Evolutionary conservation across 2,888 invertebrate genomes (phyloP), one percentile per base, ranked within the genome.

Genomic region (Hanleya hanleyi): DNA sequence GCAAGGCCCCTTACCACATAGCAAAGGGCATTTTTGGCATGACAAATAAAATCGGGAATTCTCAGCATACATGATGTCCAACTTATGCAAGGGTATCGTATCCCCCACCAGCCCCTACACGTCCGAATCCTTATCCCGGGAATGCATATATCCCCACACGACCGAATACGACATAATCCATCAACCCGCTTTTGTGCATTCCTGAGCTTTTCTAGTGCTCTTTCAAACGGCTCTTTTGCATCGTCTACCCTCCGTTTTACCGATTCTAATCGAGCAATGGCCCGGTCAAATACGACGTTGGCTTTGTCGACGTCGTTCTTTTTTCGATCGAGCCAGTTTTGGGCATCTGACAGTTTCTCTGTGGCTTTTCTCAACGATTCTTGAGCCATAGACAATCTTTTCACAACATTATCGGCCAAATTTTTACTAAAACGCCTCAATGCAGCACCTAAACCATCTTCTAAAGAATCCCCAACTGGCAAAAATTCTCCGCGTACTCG

Each of bases 151-250:
- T 49, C 50, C 2, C 32, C 18, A 41, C 80, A 80, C 5, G 33
- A 15, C 68, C 50, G 76, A 6, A 80, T 80, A 38, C 47, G 66
- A 64, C 80, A 80, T 9, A 80, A 64, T 32, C 74, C 76, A 70
- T 80, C 78, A 12, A 80, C 74, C 3, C 74, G 73, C 67, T 64
- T 73, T 32, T 80, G 76, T 6, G 78, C 80, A 18, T 33, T 35
- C 1, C 66, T 61, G 1, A 80, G 61, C 49, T 67, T 70, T 62
- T 64, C 61, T 6, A 77, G 12, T 2, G 80, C 78, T 49, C 32
- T 68, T 47, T 74, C 32, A 73, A 71, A 80, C 1, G 80, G 78
- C 18, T 47, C 66, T 49, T 77, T 80, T 37, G 77, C 76, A 33
- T 67, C 67, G 51, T 80, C 80, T n/a, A 80, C 50, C 41, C 71